phyloP scores from a whole-genome alignment of 2,113 vertebrate genomes.

The Bubo bubo region DNA sequence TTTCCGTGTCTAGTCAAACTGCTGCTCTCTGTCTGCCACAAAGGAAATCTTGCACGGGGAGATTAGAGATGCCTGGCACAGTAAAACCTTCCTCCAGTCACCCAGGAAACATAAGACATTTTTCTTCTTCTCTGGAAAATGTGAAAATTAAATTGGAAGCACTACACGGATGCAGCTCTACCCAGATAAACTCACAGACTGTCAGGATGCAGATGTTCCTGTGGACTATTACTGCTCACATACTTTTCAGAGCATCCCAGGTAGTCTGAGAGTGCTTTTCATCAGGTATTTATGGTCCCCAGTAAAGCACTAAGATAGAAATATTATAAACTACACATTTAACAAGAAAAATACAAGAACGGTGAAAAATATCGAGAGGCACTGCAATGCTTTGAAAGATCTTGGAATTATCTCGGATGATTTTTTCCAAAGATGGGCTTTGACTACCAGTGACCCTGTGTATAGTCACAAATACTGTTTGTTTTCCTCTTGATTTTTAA shows the following conservation, averaged over 20 bases:
- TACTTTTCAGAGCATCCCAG: conserved; percentile 7
- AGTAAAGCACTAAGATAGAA: conserved; percentile 3
- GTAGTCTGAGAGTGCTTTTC: neutral
- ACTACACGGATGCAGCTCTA: neutral
- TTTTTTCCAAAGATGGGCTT: neutral
- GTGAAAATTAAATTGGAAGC: conserved; percentile 46
- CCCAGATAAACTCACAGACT: conserved; percentile 21
- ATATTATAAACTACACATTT: neutral
- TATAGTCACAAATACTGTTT: neutral
- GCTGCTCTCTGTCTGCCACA: conserved; percentile 10
- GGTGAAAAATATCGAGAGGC: neutral
- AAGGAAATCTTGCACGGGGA: neutral
- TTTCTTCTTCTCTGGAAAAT: conserved; percentile 16
- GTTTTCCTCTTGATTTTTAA: neutral
- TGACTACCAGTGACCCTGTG: neutral
- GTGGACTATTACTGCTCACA: neutral
- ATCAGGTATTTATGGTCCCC: conserved; percentile 4
- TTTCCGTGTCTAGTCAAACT: neutral
- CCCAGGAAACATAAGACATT: conserved; percentile 38
- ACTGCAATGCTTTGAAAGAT: neutral
- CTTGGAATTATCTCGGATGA: neutral
- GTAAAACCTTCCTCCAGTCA: conserved; percentile 10
- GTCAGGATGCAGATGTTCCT: conserved; percentile 52
- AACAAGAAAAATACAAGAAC: neutral
- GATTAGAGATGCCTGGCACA: conserved; percentile 44